Percentiles rank a stretch among this genome's conserved stretches.
Conservation (phyloP, 2,797 vertebrate genomes). For the Oophaga sylvatica region DNA sequence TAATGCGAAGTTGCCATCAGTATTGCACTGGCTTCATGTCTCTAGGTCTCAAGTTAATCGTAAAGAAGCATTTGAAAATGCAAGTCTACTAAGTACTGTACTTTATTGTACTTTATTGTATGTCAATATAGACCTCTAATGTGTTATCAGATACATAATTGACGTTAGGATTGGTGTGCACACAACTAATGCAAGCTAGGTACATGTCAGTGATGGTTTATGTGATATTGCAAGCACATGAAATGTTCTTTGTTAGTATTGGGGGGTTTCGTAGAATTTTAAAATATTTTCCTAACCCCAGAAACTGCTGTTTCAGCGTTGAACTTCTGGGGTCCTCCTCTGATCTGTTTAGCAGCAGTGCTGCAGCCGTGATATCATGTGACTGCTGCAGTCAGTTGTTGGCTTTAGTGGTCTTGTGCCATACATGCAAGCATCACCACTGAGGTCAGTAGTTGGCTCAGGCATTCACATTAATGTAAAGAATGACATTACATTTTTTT, state of each 20-base stretch:
- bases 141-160: background rate
- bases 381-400: no score
- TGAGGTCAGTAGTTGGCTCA: no score
- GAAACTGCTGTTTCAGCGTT: no score
- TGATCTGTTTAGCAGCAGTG: no score
- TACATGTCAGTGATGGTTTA: background rate
- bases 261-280: no score
- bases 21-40: constrained; percentile 29
- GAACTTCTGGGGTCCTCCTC: no score
- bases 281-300: no score
- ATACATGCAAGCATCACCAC: no score
- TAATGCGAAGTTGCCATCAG: constrained; percentile 38
- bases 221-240: background rate
- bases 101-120: constrained; percentile 10
- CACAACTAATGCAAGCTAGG: background rate
- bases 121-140: constrained; percentile 9
- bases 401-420: no score
- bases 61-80: constrained; percentile 8
- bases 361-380: no score
- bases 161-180: background rate
- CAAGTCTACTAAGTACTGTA: constrained; percentile 33
- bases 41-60: constrained; percentile 9
- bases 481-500: no score
- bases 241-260: background rate
- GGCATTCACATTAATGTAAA: no score